These are phyloP conservation scores for Volucella inanis DNA, from an alignment of 2,888 invertebrate species.

Conservation along the genomic window DNA sequence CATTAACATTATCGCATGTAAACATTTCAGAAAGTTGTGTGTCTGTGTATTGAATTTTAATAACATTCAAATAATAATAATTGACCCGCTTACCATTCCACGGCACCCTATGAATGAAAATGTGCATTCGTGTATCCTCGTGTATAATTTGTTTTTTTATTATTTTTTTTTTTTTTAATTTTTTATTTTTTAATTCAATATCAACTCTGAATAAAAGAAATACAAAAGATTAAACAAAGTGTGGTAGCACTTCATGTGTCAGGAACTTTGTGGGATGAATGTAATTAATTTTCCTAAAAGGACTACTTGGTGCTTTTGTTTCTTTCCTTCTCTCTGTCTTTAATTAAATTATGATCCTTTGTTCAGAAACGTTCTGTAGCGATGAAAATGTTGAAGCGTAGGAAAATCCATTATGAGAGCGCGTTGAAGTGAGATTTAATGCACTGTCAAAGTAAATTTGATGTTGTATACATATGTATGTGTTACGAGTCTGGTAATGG, in stretches of 20 bases:
- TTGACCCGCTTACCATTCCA: neutral
- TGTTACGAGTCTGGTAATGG: no score
- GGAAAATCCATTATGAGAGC: no score
- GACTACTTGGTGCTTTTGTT: neutral
- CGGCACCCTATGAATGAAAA: neutral
- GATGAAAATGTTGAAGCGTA: neutral
- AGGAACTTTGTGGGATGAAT: neutral
- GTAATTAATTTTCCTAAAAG: slow-evolving; percentile 18
- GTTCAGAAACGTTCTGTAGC: neutral
- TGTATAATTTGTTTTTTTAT: neutral
- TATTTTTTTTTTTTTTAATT: no score
- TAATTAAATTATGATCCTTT: slow-evolving; percentile 27
- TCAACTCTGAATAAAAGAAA: neutral
- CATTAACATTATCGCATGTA: slow-evolving; percentile 12
- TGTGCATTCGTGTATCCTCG: slow-evolving; percentile 20
- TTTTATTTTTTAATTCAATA: neutral
- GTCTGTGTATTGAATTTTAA: slow-evolving; percentile 19
- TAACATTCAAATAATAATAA: slow-evolving; percentile 12
- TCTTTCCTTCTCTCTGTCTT: neutral
- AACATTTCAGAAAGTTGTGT: slow-evolving; percentile 1
- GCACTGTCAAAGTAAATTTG: no score
- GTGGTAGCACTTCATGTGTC: neutral
- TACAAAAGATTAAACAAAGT: neutral
- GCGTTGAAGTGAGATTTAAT: no score
- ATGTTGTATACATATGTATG: no score